Percentiles rank a stretch among this genome's conserved stretches.
These are phyloP conservation scores for Synergus umbraculus DNA, from an alignment of 2,888 invertebrate species.

Conservation along the genomic window DNA sequence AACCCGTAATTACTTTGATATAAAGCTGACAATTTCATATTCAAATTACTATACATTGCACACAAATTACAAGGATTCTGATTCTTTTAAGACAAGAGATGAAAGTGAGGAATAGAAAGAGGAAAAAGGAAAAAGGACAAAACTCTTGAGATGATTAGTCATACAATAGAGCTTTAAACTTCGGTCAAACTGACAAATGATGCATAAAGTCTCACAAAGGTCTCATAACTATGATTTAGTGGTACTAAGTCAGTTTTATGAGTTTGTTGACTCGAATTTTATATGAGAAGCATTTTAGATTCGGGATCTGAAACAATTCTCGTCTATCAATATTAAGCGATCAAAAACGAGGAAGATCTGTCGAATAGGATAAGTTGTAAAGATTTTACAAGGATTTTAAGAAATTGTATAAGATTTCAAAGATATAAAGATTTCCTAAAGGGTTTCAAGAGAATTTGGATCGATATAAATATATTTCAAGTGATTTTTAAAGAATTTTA, in stretches of 20 bases:
- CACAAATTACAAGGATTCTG: neutral
- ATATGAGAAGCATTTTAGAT: neutral
- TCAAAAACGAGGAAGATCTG: conserved; percentile 3
- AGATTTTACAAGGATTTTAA: too few species aligned
- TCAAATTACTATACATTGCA: neutral
- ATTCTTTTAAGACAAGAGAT: neutral
- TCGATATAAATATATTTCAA: too few species aligned
- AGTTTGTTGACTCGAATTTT: neutral
- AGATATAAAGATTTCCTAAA: too few species aligned
- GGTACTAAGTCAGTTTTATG: neutral
- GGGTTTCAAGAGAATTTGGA: too few species aligned
- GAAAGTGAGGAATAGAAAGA: neutral
- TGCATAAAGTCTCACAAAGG: conserved; percentile 23
- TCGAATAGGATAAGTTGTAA: neutral
- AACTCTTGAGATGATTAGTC: conserved; percentile 13
- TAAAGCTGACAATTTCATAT: neutral
- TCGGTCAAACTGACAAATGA: conserved; percentile 18
- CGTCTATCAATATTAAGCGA: neutral
- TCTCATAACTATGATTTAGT: conserved; percentile 31
- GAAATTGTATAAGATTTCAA: too few species aligned
- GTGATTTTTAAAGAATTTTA: too few species aligned
- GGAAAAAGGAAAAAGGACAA: neutral
- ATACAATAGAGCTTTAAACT: neutral
- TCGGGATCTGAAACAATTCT: neutral
- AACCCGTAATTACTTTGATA: conserved; percentile 42